Base-by-base conservation (phyloP, 2,888 invertebrate genomes). In the Erebia aethiops region DNA sequence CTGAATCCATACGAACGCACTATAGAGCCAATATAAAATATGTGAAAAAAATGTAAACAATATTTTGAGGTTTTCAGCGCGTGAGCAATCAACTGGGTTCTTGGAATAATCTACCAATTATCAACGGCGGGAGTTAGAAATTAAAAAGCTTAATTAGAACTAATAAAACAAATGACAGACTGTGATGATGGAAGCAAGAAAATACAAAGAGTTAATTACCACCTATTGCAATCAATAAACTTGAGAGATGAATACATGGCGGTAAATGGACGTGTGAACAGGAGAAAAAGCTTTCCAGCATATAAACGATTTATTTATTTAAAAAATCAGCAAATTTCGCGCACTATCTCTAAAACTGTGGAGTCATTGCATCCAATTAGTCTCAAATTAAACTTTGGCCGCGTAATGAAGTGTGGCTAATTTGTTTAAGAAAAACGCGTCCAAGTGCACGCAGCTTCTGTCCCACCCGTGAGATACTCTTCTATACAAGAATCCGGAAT, bases 391-490 rank as follows among this genome's bases (percentile, higher is more conserved):
- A 51, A 57, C 69, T 54, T 64, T 64, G 35, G 58, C 67, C 63
- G 70, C 49, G 56, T 71, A 71, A 71, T 69, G 71, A 73, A 69
- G 71, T 69, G 73, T 69, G 58, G 43, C 62, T 61, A 66, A 69
- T 71, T 69, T 73, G 69, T 61, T 71, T 57, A 60, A 67, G 54
- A 63, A 69, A 66, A 71, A 73, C 70, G 58, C 66, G 67, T 57
- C 65, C 70, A 65, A 62, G 70, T 72, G 70, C 61, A 61, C 61
- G 60, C 64, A 18, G 21, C 66, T 66, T 57, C 66, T 46, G 58
- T 60, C 82, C 81, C 83, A 80, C 81, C 82, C 64, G 61, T 60
- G 78, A 82, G 86, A 87, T 84, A 16, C 21, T 8, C 9, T 49
- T 49, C 16, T 10, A 11, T 16, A 43, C 26, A 60, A 21, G 21